Base-by-base conservation (phyloP, 1,140 invertebrate species). In the Nasonia longicornis region DNA sequence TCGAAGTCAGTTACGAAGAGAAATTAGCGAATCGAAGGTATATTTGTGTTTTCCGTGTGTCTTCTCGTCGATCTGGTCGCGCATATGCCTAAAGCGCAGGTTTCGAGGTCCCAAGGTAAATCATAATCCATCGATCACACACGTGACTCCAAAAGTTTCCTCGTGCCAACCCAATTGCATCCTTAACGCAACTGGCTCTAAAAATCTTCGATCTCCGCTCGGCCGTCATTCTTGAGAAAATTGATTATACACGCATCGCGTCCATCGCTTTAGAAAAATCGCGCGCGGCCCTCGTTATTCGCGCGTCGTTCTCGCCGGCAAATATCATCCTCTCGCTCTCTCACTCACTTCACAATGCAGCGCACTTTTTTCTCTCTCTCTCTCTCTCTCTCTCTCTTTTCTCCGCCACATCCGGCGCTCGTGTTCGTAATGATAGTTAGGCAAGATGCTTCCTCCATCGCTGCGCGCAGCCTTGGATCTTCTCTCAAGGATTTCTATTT, bases 401-500 rank as follows among this genome's bases (percentile, higher is more conserved):
- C 26, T 20, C 38, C 26, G 20, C 70, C 38, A 52, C 48, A 71
- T 64, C 67, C 35, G 38, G 4, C 45, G 11, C 71, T 76, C 74
- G 64, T 77, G 80, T 29, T 81, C 42, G 64, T 81, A 77, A 77
- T 72, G 74, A 77, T 58, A 82, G 75, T 73, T 66, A 70, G 58
- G 42, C 58, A 82, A 78, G 80, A 78, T 38, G 76, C 70, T 78
- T 78, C 76, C 80, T 83, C 45, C 74, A 70, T 83, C 42, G 52
- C 52, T 38, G 35, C 52, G 2, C 52, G 45, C 52, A 77, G 70
- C 76, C 58, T 73, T 78, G 75, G 45, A 73, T 77, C 66, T 58
- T 20, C 52, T 58, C 52, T 82, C 72, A 74, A 80, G 76, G 58
- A 83, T 78, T 67, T 71, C 67, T 81, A 79, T 77, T 84, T 84